Evolutionary conservation across 2,888 invertebrate genomes (phyloP), one percentile per base, ranked within the genome.

Genomic region (Mechanitis mazaeus): DNA sequence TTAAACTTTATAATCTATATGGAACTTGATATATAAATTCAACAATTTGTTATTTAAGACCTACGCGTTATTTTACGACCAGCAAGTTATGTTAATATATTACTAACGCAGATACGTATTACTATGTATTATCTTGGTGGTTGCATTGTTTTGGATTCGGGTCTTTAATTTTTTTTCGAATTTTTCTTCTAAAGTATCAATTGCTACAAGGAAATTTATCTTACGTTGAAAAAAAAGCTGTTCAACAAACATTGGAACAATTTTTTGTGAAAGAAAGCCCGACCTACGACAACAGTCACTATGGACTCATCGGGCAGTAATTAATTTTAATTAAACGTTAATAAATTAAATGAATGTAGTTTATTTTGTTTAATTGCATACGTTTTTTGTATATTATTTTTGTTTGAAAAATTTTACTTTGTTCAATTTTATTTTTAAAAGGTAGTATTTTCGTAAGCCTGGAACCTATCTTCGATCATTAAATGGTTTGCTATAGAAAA

Each of bases 291-390:
- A 46, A 46, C 3, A 46, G 46, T 11, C 46, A 46, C 46, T 46
- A 46, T 46, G 46, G 46, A 46, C 1, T 46, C 46, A 3, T 46
- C 3, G 11, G 46, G 1, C 46, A 46, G 46, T n/a, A 11, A 46
- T 46, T 46, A 46, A 46, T 46, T 46, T 46, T 46, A 46, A 46
- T 46, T 46, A n/a, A 46, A 46, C 46, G 6, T 46, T 46, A 3
- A 46, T 46, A n/a, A 46, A 46, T 46, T 46, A 46, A 46, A 46
- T 46, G 46, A 46, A 46, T 46, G 46, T 46, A 46, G 46, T 46
- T 46, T 46, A 46, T 46, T 46, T n/a, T 46, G 46, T 46, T 46
- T 46, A 9, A 46, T 9, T 46, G 6, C 1, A 46, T 20, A 20
- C 20, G 20, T 20, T 20, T 20, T 20, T 20, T 20, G 20, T 20